These are phyloP conservation scores for Galleria mellonella DNA, from an alignment of 1,140 invertebrate genomes.

Conservation along the genomic window DNA sequence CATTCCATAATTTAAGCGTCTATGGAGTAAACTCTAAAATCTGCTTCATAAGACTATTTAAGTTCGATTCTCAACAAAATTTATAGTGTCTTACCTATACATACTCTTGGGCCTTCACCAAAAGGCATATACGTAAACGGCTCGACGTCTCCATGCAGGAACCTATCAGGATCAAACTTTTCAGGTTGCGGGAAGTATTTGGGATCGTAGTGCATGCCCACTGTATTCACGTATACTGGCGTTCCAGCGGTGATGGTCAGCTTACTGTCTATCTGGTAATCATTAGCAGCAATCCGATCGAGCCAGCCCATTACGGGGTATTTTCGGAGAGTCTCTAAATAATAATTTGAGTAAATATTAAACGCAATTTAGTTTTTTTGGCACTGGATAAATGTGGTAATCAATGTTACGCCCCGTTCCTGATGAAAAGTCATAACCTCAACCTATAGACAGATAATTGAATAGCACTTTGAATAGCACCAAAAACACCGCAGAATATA, in stretches of 20 bases:
- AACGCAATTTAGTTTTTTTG: too few relatives aligned
- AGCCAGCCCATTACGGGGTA: constrained; percentile 67
- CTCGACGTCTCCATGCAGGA: constrained; percentile 45
- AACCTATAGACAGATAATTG: too few relatives aligned
- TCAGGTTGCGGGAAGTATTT: constrained; percentile 68
- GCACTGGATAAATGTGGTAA: too few relatives aligned
- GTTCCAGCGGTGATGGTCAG: constrained; percentile 39
- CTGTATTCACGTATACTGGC: constrained; percentile 17
- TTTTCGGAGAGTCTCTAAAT: constrained; percentile 70
- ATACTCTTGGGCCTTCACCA: constrained; percentile 78
- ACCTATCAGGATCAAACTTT: constrained; percentile 73
- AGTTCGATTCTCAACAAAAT: too few relatives aligned
- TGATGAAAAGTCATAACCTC: too few relatives aligned
- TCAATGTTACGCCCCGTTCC: too few relatives aligned
- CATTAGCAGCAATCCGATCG: constrained; percentile 37
- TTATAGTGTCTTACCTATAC: constrained; percentile 68
- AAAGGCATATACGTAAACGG: constrained; percentile 74
- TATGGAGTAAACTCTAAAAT: too few relatives aligned
- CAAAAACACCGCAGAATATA: too few relatives aligned
- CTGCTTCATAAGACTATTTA: too few relatives aligned
- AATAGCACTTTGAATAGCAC: too few relatives aligned
- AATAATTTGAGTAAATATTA: neutral
- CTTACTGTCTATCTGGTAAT: constrained; percentile 49
- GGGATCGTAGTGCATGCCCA: constrained; percentile 62
- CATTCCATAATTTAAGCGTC: too few relatives aligned